Conservation (phyloP, 35 echinoderm and acorn worm genomes). For the Heliocidaris erythrogramma region DNA sequence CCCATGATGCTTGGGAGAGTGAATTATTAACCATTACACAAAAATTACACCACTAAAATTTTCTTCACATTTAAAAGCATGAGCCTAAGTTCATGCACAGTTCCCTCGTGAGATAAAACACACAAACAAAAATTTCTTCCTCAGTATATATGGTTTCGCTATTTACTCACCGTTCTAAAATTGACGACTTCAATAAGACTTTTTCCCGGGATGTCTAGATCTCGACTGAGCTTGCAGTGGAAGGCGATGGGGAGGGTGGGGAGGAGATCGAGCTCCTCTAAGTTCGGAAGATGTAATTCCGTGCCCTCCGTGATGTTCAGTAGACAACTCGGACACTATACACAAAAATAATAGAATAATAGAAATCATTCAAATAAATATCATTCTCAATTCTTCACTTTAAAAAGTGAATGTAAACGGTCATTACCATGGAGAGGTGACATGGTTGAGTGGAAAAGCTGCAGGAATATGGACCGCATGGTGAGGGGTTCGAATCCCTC, state of each 20-base stretch:
- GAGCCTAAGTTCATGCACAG: no score
- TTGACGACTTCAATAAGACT: conserved; percentile 78
- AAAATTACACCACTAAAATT: no score
- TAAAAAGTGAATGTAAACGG: background rate
- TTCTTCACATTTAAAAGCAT: no score
- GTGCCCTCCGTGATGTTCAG: conserved; percentile 63
- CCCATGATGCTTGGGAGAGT: no score
- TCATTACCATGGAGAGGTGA: conserved; percentile 23
- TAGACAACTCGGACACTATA: conserved; percentile 83
- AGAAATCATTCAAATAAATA: background rate
- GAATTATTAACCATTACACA: no score
- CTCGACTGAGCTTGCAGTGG: conserved; percentile 87
- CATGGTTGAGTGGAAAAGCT: background rate
- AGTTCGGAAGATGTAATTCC: conserved; percentile 57
- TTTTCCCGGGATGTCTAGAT: conserved; percentile 77
- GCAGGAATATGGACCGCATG: no score
- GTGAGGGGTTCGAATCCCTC: no score
- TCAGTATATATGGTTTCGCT: no score
- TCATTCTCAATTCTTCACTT: background rate
- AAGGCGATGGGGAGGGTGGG: conserved; percentile 85
- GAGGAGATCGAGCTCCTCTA: conserved; percentile 68
- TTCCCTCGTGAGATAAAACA: no score
- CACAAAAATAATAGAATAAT: background rate
- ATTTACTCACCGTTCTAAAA: conserved; percentile 87
- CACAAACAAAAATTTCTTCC: no score